Conservation (phyloP, 1,140 invertebrate species). For the Temnothorax nylanderi region DNA sequence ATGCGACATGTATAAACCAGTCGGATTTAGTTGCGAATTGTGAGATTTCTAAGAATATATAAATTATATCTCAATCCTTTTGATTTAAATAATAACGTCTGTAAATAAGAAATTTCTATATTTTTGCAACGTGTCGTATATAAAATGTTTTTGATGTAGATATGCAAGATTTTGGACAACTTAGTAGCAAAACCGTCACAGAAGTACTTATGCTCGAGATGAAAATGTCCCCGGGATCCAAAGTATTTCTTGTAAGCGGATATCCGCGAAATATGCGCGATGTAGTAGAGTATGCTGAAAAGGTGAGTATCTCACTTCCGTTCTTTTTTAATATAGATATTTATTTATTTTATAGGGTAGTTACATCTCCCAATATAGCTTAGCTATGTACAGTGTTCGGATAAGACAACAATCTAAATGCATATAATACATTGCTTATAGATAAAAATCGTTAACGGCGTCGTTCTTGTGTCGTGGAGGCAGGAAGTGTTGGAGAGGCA, state of each 20-base stretch:
- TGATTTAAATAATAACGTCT: not conserved
- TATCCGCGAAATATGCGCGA: slow-evolving; percentile 97
- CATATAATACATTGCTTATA: slow-evolving; percentile 81
- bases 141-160: slow-evolving; percentile 84
- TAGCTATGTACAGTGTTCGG: not conserved
- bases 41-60: not conserved
- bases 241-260: slow-evolving; percentile 97
- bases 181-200: slow-evolving; percentile 94
- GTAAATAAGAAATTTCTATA: slow-evolving; percentile 4
- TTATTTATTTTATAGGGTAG: not conserved
- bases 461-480: slow-evolving; percentile 94
- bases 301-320: slow-evolving; percentile 87
- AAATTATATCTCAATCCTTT: too few relatives aligned
- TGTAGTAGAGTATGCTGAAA: slow-evolving; percentile 95
- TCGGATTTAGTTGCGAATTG: too few relatives aligned
- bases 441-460: slow-evolving; percentile 95
- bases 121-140: not conserved
- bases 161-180: slow-evolving; percentile 93
- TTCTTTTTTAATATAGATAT: not conserved
- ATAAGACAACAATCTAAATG: not conserved
- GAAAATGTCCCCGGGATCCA: slow-evolving; percentile 95
- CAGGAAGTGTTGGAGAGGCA: slow-evolving; percentile 94
- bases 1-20: not conserved
- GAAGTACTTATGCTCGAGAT: slow-evolving; percentile 97
- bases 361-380: not conserved